These are phyloP conservation scores for Luperina testacea DNA, from an alignment of 2,888 invertebrate species.

Conservation along the genomic window DNA sequence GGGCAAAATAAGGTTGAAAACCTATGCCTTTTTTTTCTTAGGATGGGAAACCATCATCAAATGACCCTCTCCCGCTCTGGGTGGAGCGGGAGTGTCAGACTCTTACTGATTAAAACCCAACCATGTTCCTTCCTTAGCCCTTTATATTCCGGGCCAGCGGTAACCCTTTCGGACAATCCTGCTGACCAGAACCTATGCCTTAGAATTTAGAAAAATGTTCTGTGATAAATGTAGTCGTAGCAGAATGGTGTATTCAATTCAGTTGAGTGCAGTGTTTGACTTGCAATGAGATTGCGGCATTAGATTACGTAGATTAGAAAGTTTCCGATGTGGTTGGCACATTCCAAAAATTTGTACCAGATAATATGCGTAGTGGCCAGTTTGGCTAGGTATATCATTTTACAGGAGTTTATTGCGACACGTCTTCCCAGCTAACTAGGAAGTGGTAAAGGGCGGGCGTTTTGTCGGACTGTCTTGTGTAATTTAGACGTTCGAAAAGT, in stretches of 20 bases:
- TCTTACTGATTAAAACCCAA: too few relatives aligned
- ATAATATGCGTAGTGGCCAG: neutral
- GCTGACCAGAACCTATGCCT: neutral
- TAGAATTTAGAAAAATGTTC: constrained; percentile 10
- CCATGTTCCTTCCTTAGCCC: too few relatives aligned
- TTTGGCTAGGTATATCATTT: neutral
- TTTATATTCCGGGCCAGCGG: too few relatives aligned
- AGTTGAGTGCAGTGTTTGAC: constrained; percentile 17
- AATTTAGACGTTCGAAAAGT: neutral
- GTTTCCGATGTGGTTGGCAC: constrained; percentile 25
- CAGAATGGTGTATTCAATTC: constrained; percentile 26
- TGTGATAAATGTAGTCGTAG: neutral
- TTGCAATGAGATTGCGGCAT: constrained; percentile 18
- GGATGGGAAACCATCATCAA: too few relatives aligned
- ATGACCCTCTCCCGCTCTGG: too few relatives aligned
- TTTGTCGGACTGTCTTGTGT: neutral
- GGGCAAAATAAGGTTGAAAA: neutral
- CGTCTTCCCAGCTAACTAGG: neutral
- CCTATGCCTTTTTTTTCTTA: neutral
- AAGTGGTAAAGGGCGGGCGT: neutral
- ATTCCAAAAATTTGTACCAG: constrained; percentile 34
- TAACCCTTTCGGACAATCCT: too few relatives aligned
- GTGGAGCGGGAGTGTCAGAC: too few relatives aligned
- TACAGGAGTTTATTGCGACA: neutral
- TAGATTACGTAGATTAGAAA: constrained; percentile 52